These are phyloP conservation scores for Aselliscus stoliczkanus DNA, from an alignment of 2,797 vertebrate genomes.

Conservation along the genomic window DNA sequence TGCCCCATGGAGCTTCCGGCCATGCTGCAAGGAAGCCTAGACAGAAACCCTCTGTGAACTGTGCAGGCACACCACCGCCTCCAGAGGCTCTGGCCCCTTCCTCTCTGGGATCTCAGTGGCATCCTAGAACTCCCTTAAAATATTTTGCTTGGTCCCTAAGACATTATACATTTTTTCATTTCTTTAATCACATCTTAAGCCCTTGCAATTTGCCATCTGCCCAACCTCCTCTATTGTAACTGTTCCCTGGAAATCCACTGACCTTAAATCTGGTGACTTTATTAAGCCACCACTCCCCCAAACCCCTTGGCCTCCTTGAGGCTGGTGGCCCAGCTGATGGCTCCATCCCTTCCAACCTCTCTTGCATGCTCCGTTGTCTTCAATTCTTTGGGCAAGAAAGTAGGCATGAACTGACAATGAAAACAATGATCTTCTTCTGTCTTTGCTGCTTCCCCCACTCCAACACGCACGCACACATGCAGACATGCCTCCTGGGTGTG, in stretches of 20 bases:
- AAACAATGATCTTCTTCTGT: neutral
- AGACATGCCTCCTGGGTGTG: neutral
- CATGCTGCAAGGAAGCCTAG: neutral
- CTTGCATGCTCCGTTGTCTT: neutral
- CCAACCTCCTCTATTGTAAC: neutral
- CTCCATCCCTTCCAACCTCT: neutral
- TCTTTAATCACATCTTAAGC: neutral
- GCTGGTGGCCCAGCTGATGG: neutral
- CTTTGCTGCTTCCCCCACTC: neutral
- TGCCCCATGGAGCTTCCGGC: rapidly evolving
- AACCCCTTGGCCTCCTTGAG: neutral
- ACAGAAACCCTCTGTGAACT: neutral
- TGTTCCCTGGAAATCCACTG: neutral
- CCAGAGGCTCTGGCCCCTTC: rapidly evolving
- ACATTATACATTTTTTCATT: neutral
- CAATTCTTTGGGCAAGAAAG: neutral
- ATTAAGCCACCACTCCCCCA: neutral
- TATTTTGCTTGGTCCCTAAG: neutral
- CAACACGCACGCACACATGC: neutral
- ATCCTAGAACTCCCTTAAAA: neutral
- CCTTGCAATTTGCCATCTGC: neutral
- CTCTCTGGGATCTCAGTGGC: neutral
- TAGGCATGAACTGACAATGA: neutral
- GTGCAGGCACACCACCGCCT: rapidly evolving
- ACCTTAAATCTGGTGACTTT: neutral